Conservation (phyloP, 2,113 vertebrate genomes). For the Ammospiza nelsoni region DNA sequence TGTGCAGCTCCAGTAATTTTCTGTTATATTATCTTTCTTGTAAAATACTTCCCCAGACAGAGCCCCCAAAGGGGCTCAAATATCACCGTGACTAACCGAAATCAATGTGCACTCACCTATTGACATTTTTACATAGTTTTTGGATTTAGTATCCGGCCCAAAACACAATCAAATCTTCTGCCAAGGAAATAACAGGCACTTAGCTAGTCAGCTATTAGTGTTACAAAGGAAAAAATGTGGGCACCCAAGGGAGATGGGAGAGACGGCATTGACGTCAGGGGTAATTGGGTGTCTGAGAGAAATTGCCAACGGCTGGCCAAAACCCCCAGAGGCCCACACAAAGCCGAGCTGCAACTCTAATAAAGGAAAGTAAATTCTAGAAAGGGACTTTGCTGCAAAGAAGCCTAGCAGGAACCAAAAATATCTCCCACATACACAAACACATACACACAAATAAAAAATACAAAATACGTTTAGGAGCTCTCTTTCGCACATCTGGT, state of each 20-base stretch:
- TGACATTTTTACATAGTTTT: conserved; percentile 89
- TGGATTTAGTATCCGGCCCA: conserved; percentile 85
- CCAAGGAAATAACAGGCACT: conserved; percentile 87
- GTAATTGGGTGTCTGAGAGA: conserved; percentile 93
- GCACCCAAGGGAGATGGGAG: conserved; percentile 96
- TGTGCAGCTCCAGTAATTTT: conserved; percentile 84
- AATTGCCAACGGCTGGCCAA: conserved; percentile 94
- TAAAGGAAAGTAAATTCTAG: conserved; percentile 89
- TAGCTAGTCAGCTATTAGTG: conserved; percentile 87
- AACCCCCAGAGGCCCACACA: conserved; percentile 81
- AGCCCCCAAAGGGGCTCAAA: conserved; percentile 83
- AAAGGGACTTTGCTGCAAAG: conserved; percentile 83
- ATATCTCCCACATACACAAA: conserved; percentile 75
- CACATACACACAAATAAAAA: conserved; percentile 63
- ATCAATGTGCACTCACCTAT: conserved; percentile 87
- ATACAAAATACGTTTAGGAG: conserved; percentile 56
- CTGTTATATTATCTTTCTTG: conserved; percentile 86
- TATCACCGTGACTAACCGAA: conserved; percentile 86
- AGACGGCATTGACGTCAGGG: conserved; percentile 95
- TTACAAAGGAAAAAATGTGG: conserved; percentile 87
- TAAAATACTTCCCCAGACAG: conserved; percentile 84
- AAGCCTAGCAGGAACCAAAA: conserved; percentile 77
- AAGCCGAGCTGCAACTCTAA: conserved; percentile 85
- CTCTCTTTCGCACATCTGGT: conserved; percentile 71
- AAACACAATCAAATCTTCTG: conserved; percentile 85